Evolutionary conservation across 2,888 invertebrate species (phyloP).

Genomic region (Agrochola macilenta): DNA sequence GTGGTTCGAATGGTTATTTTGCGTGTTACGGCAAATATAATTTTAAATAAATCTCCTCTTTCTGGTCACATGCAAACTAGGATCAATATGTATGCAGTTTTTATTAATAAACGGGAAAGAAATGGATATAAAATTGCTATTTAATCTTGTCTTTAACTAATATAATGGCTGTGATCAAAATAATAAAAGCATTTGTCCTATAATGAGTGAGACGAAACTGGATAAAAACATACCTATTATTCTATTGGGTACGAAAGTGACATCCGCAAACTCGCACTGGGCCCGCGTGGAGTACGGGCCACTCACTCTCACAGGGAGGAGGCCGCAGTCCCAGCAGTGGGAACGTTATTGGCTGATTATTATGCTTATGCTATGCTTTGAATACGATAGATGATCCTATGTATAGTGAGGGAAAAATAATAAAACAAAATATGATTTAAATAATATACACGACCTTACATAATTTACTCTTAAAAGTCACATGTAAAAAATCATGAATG

Average conservation of each 20-base stretch:
- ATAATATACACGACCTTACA: too few species aligned
- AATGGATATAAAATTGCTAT: not conserved
- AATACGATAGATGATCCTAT: not conserved
- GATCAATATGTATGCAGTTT: not conserved
- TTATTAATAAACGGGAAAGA: not conserved
- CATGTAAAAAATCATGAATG: too few species aligned
- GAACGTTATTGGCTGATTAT: not conserved
- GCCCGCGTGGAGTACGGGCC: not conserved
- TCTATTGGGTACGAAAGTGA: not conserved
- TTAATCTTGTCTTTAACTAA: not conserved
- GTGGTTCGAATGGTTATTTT: constrained; percentile 48
- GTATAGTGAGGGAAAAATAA: not conserved
- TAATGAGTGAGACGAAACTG: not conserved
- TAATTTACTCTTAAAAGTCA: not conserved
- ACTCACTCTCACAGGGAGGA: not conserved
- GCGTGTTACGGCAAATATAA: not conserved
- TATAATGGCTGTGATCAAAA: too few species aligned
- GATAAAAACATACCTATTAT: not conserved
- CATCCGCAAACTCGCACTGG: not conserved
- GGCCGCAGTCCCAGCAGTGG: not conserved
- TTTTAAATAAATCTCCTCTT: not conserved
- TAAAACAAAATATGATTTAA: too few species aligned
- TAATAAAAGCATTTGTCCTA: not conserved
- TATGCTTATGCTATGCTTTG: not conserved
- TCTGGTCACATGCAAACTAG: not conserved